phyloP scores from a whole-genome alignment of 1,140 invertebrate genomes.

The Zaprionus tsacasi region DNA sequence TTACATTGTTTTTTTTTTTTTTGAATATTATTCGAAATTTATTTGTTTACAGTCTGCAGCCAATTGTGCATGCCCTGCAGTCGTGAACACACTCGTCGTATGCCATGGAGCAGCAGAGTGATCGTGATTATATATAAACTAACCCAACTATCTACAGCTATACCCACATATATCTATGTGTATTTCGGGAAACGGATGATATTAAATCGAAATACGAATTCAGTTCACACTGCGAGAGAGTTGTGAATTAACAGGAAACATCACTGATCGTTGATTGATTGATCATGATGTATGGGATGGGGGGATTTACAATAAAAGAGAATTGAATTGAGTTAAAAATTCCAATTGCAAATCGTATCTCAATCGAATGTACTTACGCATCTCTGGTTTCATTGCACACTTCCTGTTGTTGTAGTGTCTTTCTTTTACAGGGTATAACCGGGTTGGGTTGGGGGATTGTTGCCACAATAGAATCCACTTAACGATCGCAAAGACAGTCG shows the following conservation, averaged over 20 bases:
- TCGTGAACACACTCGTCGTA: not conserved
- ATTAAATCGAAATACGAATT: not conserved
- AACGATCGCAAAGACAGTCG: slow-evolving; percentile 35
- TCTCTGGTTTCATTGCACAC: slow-evolving; percentile 59
- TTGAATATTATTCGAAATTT: slow-evolving; percentile 22
- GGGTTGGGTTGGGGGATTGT: not conserved
- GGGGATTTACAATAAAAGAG: not conserved
- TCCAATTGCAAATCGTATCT: slow-evolving; percentile 45
- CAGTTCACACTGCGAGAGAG: not conserved
- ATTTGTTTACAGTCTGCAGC: slow-evolving; percentile 34
- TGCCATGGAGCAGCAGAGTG: slow-evolving; percentile 1
- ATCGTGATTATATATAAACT: not conserved
- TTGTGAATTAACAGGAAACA: slow-evolving; percentile 7
- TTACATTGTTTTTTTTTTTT: not conserved
- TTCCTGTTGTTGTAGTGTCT: slow-evolving; percentile 48
- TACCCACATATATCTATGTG: not conserved
- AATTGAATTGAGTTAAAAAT: slow-evolving; percentile 12
- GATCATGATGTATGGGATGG: not conserved
- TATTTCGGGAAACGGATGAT: not conserved
- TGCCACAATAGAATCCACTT: slow-evolving; percentile 16
- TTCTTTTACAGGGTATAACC: too few relatives aligned
- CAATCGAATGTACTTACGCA: slow-evolving; percentile 27
- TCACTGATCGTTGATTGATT: slow-evolving; percentile 13
- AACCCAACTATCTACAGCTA: not conserved
- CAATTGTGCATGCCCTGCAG: slow-evolving; percentile 10